A percentile compares a stretch with the other conserved stretches of the same genome.
phyloP scores from a whole-genome alignment of 2,113 vertebrate species.

The Pangasianodon gigas region DNA sequence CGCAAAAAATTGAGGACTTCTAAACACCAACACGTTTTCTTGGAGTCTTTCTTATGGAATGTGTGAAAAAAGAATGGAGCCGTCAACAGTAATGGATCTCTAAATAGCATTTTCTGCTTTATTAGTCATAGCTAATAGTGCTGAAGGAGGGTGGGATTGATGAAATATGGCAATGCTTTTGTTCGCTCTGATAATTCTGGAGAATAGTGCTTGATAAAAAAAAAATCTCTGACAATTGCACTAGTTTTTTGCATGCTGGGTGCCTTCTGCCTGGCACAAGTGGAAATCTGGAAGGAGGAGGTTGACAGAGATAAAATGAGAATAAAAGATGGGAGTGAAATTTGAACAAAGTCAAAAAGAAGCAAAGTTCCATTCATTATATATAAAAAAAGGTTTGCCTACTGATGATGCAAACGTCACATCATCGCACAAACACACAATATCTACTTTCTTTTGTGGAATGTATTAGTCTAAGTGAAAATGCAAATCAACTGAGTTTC shows the following conservation, averaged over 20 bases:
- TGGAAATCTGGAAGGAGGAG: conserved; percentile 61
- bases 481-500: background rate
- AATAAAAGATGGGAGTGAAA: conserved; percentile 60
- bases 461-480: background rate
- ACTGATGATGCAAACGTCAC: conserved; percentile 56
- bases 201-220: conserved; percentile 64
- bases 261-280: conserved; percentile 66
- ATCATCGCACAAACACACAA: background rate
- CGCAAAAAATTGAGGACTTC: background rate
- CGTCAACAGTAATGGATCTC: conserved; percentile 73
- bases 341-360: conserved; percentile 51
- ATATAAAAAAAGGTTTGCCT: conserved; percentile 44
- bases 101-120: conserved; percentile 80
- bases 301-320: conserved; percentile 61
- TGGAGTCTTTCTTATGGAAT: background rate
- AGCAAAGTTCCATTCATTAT: conserved; percentile 57
- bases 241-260: conserved; percentile 70
- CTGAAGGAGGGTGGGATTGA: conserved; percentile 70
- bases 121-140: conserved; percentile 79
- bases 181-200: conserved; percentile 67
- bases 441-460: background rate
- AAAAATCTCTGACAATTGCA: conserved; percentile 64
- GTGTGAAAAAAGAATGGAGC: conserved; percentile 65
- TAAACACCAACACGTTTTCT: background rate
- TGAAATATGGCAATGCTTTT: conserved; percentile 60